phyloP scores from a whole-genome alignment of 2,797 vertebrate genomes.

The Tokudaia muenninki region DNA sequence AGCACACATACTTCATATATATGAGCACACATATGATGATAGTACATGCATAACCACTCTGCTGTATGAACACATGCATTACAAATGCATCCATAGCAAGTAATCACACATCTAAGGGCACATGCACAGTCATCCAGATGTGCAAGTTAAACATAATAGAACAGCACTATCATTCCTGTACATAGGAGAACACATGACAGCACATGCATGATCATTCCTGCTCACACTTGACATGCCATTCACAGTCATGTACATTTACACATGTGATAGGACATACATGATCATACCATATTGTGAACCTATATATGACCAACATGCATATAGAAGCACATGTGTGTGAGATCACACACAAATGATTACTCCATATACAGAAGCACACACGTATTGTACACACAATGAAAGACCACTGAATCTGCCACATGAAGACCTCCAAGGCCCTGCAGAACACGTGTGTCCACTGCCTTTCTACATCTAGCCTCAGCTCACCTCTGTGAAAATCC shows the following conservation, averaged over 20 bases:
- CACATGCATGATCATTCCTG: neutral
- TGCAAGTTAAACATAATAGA: neutral
- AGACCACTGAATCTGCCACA: rapidly evolving
- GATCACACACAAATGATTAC: neutral
- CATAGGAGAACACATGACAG: neutral
- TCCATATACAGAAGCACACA: too few species aligned
- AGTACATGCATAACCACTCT: neutral
- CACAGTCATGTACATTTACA: neutral
- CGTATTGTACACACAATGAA: rapidly evolving
- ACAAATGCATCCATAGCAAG: neutral
- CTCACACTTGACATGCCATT: neutral
- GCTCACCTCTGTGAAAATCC: rapidly evolving
- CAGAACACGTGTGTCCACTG: rapidly evolving
- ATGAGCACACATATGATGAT: neutral
- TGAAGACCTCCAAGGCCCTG: too few species aligned
- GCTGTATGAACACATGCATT: neutral
- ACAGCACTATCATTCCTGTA: neutral
- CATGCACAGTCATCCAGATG: neutral
- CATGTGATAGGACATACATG: neutral
- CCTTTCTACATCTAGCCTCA: too few species aligned
- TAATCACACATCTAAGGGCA: neutral
- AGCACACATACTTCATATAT: neutral
- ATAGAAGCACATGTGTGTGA: neutral
- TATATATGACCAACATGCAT: neutral
- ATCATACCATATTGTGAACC: neutral